Conservation (phyloP, 2,888 invertebrate species). For the Nineta flava region DNA sequence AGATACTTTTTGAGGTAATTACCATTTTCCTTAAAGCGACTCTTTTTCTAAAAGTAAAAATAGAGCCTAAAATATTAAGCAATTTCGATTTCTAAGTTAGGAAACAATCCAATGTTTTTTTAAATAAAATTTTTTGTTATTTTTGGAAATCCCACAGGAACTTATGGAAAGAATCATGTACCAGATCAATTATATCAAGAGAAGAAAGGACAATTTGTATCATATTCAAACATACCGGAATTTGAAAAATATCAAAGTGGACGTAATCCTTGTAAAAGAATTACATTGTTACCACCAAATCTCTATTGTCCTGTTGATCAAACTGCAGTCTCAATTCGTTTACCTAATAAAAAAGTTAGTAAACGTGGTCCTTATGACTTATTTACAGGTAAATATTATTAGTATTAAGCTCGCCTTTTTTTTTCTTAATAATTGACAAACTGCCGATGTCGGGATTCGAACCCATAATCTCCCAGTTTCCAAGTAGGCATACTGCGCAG, state of each 20-base stretch:
- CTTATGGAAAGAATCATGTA: not conserved
- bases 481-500: no score
- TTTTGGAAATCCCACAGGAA: not conserved
- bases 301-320: constrained; percentile 17
- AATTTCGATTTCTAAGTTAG: no score
- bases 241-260: constrained; percentile 23
- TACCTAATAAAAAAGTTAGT: constrained; percentile 10
- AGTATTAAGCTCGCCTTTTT: no score
- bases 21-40: no score
- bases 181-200: not conserved
- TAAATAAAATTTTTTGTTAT: no score
- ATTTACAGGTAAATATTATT: constrained; percentile 31
- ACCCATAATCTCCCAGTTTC: no score
- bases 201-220: not conserved
- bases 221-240: constrained; percentile 3
- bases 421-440: no score
- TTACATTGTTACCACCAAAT: constrained; percentile 18
- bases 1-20: no score
- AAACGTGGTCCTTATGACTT: constrained; percentile 23
- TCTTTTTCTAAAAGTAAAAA: no score
- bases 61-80: no score
- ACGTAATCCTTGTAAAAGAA: constrained; percentile 18
- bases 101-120: no score
- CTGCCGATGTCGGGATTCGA: no score
- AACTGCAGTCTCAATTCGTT: constrained; percentile 13